Conservation (phyloP, 2,797 vertebrate species). For the Nasua narica region DNA sequence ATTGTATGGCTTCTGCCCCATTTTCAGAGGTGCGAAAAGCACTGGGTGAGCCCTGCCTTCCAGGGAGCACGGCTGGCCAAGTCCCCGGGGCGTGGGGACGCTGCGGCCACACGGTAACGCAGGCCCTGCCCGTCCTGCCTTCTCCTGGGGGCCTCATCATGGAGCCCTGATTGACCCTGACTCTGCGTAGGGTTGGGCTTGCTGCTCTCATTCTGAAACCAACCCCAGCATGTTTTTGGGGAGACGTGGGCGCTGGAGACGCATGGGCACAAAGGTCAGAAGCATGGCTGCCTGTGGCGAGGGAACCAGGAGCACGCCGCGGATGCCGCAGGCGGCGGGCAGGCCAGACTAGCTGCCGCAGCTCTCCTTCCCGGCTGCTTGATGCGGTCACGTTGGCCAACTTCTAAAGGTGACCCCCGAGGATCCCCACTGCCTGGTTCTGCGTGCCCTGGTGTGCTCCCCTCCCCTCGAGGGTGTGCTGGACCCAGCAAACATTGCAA, state of each 20-base stretch:
- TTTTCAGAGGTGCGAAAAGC: background rate
- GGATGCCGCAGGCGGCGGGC: fast-evolving
- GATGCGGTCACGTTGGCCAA: too few species aligned
- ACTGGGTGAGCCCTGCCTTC: too few species aligned
- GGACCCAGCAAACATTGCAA: background rate
- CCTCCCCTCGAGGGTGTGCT: background rate
- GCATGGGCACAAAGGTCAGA: background rate
- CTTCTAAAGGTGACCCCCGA: too few species aligned
- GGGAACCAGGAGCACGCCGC: too few species aligned
- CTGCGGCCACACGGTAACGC: background rate
- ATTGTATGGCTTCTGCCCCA: background rate
- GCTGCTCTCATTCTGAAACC: background rate
- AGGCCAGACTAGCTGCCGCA: too few species aligned
- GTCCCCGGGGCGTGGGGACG: background rate
- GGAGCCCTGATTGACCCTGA: background rate
- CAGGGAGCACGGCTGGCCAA: background rate
- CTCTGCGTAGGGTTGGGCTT: background rate
- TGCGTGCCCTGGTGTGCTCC: background rate
- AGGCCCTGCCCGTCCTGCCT: background rate
- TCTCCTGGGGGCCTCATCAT: background rate
- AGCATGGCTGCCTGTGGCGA: too few species aligned
- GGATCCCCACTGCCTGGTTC: background rate
- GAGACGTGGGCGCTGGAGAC: background rate
- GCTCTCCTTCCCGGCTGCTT: too few species aligned
- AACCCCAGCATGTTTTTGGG: background rate